Base-by-base conservation (phyloP, 1,140 invertebrate genomes). In the Harlomillsia oculata region DNA sequence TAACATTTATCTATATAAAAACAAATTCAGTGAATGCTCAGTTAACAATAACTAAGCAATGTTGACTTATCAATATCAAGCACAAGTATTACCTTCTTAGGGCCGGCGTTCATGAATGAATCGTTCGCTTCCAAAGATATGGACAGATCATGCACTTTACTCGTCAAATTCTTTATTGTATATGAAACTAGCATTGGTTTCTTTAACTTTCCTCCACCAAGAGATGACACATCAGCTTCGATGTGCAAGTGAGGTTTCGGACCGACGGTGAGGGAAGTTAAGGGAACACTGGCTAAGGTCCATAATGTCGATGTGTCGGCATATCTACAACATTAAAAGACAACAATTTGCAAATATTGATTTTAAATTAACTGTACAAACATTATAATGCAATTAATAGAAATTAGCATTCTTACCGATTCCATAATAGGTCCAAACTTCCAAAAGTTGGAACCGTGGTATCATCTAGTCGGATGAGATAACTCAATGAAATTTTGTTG, bases 81-180 rank as follows among this genome's bases (percentile, higher is more conserved):
- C n/a, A n/a, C n/a, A n/a, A 5, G 21, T 20, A 20, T 2, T 71
- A 88, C 83, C 72, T 89, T 83, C 75, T 89, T 91, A 63, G 90
- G 86, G 3, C 89, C 89, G 63, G 87, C 80, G 75, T 87, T 92
- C 85, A 92, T 89, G 67, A 92, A 93, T 11, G 80, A 82, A 69
- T 92, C 87, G 62, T 80, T 86, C 1, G 82, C 80, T 62, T 91
- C 86, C 73, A 92, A 82, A 49, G 74, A 78, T 13, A 90, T 69
- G 55, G 79, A 78, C 11, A 92, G 71, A 44, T 85, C 82, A 43
- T 88, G 77, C 9, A 88, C 78, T 56, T 76, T 77, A 23, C 76
- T 73, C 0, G 84, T 83, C 56, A 80, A 78, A 70, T 90, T 91
- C 60, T 77, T 75, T 44, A 93, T 72, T 44, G 75, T 77, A 68